Conservation (phyloP, 2,113 vertebrate species). For the Emberiza fucata region DNA sequence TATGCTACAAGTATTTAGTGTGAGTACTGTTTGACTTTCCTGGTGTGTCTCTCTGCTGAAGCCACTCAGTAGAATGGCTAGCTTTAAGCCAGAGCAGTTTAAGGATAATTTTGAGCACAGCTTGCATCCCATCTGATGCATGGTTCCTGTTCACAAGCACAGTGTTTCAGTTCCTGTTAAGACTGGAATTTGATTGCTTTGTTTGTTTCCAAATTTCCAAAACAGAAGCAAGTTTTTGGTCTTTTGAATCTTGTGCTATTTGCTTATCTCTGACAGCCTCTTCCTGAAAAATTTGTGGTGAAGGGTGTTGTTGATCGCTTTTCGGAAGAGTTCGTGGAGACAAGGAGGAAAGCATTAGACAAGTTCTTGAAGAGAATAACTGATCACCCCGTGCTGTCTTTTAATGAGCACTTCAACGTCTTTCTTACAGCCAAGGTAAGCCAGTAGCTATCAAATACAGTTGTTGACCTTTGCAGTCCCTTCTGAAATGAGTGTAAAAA, state of each 20-base stretch:
- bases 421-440: constrained; percentile 94
- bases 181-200: not conserved
- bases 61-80: not conserved
- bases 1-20: not conserved
- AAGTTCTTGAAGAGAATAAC: constrained; percentile 96
- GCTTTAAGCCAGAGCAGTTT: not conserved
- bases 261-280: constrained; percentile 75
- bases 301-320: constrained; percentile 98
- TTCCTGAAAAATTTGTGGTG: constrained; percentile 98
- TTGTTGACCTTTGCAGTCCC: not conserved
- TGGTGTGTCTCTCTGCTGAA: not conserved
- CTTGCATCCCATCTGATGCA: not conserved
- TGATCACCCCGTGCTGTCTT: constrained; percentile 95
- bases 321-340: constrained; percentile 98
- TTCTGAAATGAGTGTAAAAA: not conserved
- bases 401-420: constrained; percentile 90
- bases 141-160: not conserved
- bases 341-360: constrained; percentile 93
- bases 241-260: not conserved
- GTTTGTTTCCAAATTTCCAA: not conserved
- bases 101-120: not conserved
- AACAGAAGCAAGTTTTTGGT: not conserved
- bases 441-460: not conserved
- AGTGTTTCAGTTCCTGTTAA: not conserved
- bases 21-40: not conserved